phyloP scores from a whole-genome alignment of 2,797 vertebrate genomes.

The Tangara arthus region DNA sequence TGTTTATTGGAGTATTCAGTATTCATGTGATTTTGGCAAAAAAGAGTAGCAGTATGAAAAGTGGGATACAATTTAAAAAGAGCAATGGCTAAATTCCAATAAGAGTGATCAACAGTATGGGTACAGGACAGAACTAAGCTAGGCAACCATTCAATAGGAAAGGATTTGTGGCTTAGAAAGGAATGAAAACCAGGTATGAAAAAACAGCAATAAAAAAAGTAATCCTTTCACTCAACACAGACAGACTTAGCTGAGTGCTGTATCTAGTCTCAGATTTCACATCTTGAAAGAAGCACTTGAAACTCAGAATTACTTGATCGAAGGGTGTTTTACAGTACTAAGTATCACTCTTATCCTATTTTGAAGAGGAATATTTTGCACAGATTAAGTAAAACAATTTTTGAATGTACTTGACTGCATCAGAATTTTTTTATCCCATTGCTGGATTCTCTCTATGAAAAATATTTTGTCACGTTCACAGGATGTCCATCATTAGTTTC shows the following conservation, averaged over 20 bases:
- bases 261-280: not conserved
- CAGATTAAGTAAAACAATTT: not conserved
- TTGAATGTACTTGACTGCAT: not conserved
- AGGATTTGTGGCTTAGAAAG: not conserved
- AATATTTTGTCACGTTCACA: not conserved
- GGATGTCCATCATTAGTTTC: not conserved
- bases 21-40: not conserved
- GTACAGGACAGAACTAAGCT: not conserved
- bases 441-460: not conserved
- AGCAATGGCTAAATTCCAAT: not conserved
- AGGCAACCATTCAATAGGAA: not conserved
- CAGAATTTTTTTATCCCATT: not conserved
- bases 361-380: not conserved
- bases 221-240: not conserved
- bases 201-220: not conserved
- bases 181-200: not conserved
- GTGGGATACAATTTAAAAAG: not conserved
- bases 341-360: not conserved
- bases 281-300: not conserved
- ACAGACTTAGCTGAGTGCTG: not conserved
- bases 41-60: not conserved
- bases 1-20: not conserved
- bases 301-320: not conserved
- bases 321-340: not conserved
- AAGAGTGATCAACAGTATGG: not conserved